Evolutionary conservation across 1,140 invertebrate species (phyloP).

Genomic region (Temnothorax nylanderi): DNA sequence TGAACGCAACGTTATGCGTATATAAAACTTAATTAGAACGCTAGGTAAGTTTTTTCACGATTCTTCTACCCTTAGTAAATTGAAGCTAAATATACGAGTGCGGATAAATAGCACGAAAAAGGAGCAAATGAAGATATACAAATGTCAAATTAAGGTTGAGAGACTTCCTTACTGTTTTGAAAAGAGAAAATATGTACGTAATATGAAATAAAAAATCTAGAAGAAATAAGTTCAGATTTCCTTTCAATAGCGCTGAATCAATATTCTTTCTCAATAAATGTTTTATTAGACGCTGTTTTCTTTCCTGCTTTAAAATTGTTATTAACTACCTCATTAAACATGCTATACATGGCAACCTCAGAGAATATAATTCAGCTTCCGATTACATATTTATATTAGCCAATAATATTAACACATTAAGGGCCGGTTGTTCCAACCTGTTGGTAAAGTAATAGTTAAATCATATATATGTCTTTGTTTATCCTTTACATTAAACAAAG

Average conservation of each 20-base stretch:
- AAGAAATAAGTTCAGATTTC: background rate
- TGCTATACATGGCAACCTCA: background rate
- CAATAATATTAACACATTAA: background rate
- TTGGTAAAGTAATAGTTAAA: no score
- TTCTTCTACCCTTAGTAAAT: background rate
- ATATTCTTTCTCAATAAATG: background rate
- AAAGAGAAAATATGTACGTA: background rate
- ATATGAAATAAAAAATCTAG: background rate
- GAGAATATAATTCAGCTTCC: conserved; percentile 7
- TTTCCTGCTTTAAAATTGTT: background rate
- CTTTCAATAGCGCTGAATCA: background rate
- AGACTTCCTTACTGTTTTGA: background rate
- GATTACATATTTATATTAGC: background rate
- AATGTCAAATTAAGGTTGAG: background rate
- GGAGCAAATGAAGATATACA: conserved; percentile 8
- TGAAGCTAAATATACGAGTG: background rate
- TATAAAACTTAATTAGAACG: background rate
- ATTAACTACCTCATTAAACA: background rate
- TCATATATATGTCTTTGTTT: no score
- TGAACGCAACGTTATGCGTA: background rate
- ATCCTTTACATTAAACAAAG: no score
- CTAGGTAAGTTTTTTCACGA: conserved; percentile 16
- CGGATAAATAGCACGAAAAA: conserved; percentile 5
- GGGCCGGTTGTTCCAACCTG: no score
- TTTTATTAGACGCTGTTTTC: background rate